Evolutionary conservation across 1,140 invertebrate species (phyloP).

Genomic region (Cyclina sinensis): DNA sequence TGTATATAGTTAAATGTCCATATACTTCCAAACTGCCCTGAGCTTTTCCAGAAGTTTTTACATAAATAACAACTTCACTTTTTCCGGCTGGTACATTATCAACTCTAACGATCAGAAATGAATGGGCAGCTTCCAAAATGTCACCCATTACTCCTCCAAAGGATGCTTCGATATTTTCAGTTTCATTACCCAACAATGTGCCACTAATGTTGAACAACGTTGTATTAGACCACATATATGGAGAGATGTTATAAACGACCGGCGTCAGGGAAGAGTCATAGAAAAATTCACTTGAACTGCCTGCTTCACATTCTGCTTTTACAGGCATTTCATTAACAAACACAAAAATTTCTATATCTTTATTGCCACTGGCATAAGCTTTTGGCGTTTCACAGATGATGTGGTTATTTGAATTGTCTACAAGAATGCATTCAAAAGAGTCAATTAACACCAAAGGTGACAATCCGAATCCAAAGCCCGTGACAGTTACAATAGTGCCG

Average conservation of each 20-base stretch:
- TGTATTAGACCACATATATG: background rate
- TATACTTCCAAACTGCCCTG: background rate
- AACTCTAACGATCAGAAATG: constrained; percentile 64
- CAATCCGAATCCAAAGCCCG: constrained; percentile 66
- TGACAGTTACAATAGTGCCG: constrained; percentile 70
- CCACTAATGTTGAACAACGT: constrained; percentile 30
- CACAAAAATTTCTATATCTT: constrained; percentile 2
- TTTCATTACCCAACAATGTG: constrained; percentile 24
- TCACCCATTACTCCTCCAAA: constrained; percentile 57
- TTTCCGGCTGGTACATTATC: constrained; percentile 52
- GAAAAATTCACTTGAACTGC: background rate
- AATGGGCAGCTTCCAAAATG: constrained; percentile 44
- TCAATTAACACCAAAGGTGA: constrained; percentile 49
- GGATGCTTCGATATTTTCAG: constrained; percentile 41
- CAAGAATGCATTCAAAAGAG: constrained; percentile 52
- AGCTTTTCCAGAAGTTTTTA: constrained; percentile 61
- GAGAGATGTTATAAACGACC: background rate
- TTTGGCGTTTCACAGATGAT: constrained; percentile 69
- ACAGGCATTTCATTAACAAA: background rate
- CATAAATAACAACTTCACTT: constrained; percentile 59
- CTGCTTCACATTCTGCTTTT: background rate
- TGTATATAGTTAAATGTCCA: constrained; percentile 29
- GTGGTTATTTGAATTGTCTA: constrained; percentile 59
- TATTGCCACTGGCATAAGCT: background rate
- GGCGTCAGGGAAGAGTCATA: constrained; percentile 12